A percentile compares a stretch with the other conserved stretches of the same genome.
Conservation (phyloP, 37 sponge, comb jelly and placozoan species). For the Mnemiopsis leidyi region DNA sequence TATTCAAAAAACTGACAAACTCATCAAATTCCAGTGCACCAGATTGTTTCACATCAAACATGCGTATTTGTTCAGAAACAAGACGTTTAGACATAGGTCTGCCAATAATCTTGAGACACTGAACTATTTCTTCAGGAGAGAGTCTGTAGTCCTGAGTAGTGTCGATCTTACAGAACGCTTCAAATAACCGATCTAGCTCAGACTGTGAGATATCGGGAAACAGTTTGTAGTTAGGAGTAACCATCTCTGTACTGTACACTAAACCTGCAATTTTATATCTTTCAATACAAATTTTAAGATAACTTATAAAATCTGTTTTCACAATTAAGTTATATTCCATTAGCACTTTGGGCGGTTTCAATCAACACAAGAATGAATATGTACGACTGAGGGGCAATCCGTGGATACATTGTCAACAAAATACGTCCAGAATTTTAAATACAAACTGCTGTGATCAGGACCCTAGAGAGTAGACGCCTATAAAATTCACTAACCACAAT, state of each 20-base stretch:
- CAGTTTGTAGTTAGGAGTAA: neutral
- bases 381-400: too few species aligned
- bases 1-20: conserved; percentile 26
- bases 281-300: neutral
- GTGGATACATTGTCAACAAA: too few species aligned
- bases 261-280: neutral
- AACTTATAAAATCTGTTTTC: neutral
- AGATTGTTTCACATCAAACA: conserved; percentile 39
- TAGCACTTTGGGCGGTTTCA: too few species aligned
- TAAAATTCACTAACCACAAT: too few species aligned
- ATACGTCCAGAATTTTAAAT: too few species aligned
- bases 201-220: neutral
- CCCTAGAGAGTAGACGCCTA: too few species aligned
- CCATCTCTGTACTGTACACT: neutral
- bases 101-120: conserved; percentile 56
- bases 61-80: conserved; percentile 14
- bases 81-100: neutral
- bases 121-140: conserved; percentile 5
- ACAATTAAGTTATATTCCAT: neutral
- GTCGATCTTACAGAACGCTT: conserved; percentile 19
- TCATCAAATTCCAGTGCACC: conserved; percentile 51
- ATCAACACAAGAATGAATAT: too few species aligned
- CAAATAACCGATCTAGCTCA: neutral
- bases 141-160: conserved; percentile 33
- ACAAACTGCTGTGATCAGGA: too few species aligned